A percentile compares a stretch with the other conserved stretches of the same genome.
Evolutionary conservation across 2,113 vertebrate species (phyloP).

Genomic region (Scophthalmus maximus): DNA sequence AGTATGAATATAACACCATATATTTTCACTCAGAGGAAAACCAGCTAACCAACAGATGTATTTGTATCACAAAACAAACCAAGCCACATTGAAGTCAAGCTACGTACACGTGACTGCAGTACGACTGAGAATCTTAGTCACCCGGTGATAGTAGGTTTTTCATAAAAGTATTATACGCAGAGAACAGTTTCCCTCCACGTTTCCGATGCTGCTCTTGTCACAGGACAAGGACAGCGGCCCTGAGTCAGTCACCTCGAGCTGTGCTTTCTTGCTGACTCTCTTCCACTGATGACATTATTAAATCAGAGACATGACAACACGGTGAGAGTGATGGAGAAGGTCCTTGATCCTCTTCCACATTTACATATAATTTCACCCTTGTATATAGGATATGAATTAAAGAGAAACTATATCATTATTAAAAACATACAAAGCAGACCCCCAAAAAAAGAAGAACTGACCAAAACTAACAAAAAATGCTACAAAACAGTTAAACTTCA

Average conservation of each 20-base stretch:
- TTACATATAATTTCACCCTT: too few species aligned
- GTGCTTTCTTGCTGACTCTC: conserved; percentile 47
- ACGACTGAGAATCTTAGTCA: neutral
- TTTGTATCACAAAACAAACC: neutral
- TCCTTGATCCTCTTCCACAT: neutral
- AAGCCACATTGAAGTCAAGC: conserved; percentile 5
- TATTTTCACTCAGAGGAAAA: neutral
- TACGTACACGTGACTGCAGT: neutral
- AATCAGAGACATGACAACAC: conserved; percentile 32
- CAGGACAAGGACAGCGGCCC: conserved; percentile 26
- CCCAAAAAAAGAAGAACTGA: neutral
- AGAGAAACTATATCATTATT: too few species aligned
- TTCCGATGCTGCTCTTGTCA: conserved; percentile 41
- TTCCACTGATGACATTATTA: conserved; percentile 25
- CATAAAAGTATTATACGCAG: conserved; percentile 4
- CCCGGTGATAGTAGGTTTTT: conserved; percentile 6
- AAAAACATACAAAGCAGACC: too few species aligned
- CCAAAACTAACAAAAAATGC: neutral
- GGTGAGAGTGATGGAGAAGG: neutral
- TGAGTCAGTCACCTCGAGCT: conserved; percentile 57
- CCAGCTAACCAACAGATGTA: neutral
- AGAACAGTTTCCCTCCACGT: conserved; percentile 8
- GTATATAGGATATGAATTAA: too few species aligned
- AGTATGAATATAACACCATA: neutral
- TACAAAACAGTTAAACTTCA: too few species aligned